A percentile compares a stretch with the other conserved stretches of the same genome.
Evolutionary conservation across 2,113 vertebrate genomes (phyloP).

Genomic region (Archocentrus centrarchus): DNA sequence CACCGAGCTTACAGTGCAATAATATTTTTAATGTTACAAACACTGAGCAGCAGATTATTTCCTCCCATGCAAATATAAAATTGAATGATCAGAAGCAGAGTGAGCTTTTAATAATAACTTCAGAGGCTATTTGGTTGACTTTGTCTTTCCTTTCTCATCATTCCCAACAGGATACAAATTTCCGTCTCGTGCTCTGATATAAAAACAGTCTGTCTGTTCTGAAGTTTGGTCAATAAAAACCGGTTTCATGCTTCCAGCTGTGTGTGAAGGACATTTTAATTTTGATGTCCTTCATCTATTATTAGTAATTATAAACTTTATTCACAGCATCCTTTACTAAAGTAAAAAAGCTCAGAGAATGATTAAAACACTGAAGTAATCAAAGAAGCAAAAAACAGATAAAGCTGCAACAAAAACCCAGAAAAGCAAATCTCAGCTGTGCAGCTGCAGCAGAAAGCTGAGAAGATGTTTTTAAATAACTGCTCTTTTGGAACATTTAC

Average conservation of each 20-base stretch:
- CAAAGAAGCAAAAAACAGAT: too few relatives aligned
- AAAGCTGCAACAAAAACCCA: background rate
- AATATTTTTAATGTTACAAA: background rate
- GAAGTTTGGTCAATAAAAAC: background rate
- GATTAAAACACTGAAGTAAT: rapidly evolving
- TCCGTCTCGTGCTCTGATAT: background rate
- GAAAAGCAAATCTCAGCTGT: background rate
- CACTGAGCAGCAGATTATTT: background rate
- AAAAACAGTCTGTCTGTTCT: background rate
- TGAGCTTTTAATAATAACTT: background rate
- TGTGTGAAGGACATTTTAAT: background rate
- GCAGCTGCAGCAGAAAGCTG: background rate
- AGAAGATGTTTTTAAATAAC: background rate
- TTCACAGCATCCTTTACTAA: background rate
- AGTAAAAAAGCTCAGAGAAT: background rate
- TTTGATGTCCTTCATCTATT: background rate
- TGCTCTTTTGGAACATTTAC: background rate
- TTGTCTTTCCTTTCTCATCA: conserved; percentile 1
- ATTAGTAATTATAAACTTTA: background rate
- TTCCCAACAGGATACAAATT: conserved; percentile 3
- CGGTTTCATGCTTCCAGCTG: too few relatives aligned
- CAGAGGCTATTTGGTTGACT: background rate
- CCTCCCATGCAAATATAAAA: background rate
- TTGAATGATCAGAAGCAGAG: background rate
- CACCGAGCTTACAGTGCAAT: background rate